Evolutionary conservation across 2,888 invertebrate species (phyloP).

Genomic region (Lampropteryx suffumata): DNA sequence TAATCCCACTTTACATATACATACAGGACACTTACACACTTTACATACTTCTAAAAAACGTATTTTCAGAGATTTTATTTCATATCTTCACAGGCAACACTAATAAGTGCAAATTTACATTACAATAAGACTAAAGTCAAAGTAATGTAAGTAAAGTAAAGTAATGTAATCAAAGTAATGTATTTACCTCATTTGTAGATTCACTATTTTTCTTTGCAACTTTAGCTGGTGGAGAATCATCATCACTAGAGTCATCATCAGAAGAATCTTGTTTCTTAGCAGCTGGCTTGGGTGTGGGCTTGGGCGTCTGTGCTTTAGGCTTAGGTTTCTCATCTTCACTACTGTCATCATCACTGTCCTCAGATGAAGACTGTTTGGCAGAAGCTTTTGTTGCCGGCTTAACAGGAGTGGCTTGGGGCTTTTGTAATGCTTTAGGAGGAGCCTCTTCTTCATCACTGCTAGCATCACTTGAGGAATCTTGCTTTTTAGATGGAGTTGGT

Average conservation of each 20-base stretch:
- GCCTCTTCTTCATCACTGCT: slow-evolving; percentile 56
- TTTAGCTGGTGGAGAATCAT: slow-evolving; percentile 37
- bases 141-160: no score
- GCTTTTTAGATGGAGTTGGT: slow-evolving; percentile 46
- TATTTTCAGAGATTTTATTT: no score
- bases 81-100: no score
- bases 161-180: no score
- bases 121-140: no score
- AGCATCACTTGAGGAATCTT: slow-evolving; percentile 50
- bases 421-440: slow-evolving; percentile 32
- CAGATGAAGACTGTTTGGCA: slow-evolving; percentile 50
- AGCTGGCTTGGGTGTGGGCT: slow-evolving; percentile 31
- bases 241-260: slow-evolving; percentile 51
- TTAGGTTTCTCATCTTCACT: slow-evolving; percentile 57
- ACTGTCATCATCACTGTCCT: slow-evolving; percentile 57
- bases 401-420: slow-evolving; percentile 41
- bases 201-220: slow-evolving; percentile 42
- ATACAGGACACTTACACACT: no score
- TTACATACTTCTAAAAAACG: no score
- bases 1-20: no score
- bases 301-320: slow-evolving; percentile 42
- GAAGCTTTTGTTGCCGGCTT: slow-evolving; percentile 35
- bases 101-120: no score
- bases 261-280: slow-evolving; percentile 47
- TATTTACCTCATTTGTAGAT: slow-evolving; percentile 39